phyloP scores from a whole-genome alignment of 2,113 vertebrate genomes.

The Sylvicapra grimmia region DNA sequence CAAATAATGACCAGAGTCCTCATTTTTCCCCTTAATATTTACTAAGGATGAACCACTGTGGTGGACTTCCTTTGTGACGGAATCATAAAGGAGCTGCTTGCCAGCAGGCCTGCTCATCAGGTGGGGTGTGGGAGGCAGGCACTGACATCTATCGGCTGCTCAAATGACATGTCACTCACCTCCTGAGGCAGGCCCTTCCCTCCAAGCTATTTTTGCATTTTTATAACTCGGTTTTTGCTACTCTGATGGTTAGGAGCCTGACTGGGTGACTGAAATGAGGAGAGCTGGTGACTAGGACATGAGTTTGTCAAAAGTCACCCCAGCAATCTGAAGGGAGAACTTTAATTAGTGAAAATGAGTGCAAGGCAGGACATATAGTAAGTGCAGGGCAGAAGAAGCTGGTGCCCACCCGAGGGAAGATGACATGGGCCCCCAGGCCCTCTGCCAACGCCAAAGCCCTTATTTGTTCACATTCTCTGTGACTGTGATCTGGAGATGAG shows the following conservation, averaged over 20 bases:
- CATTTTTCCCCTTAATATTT: conserved; percentile 20
- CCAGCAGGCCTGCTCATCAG: neutral
- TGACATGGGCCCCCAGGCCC: rapidly evolving
- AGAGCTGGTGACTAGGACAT: neutral
- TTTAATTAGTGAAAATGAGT: neutral
- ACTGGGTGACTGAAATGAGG: neutral
- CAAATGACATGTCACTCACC: conserved; percentile 15
- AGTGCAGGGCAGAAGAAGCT: neutral
- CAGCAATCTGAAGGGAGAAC: neutral
- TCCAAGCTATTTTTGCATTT: neutral
- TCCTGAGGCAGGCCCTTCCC: neutral
- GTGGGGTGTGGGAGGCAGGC: neutral
- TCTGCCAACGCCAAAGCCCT: neutral
- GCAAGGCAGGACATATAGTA: neutral
- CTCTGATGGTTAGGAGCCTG: neutral
- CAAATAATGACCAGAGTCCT: conserved; percentile 5
- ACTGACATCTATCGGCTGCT: neutral
- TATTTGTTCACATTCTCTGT: neutral
- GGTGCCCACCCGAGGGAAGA: neutral
- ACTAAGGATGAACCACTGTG: neutral
- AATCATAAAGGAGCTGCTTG: neutral
- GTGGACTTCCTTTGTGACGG: conserved; percentile 9
- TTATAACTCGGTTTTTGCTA: neutral
- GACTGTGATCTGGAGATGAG: neutral
- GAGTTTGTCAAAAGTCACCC: neutral